Base-by-base conservation (phyloP, 2,113 vertebrate genomes). In the Acanthisitta chloris region DNA sequence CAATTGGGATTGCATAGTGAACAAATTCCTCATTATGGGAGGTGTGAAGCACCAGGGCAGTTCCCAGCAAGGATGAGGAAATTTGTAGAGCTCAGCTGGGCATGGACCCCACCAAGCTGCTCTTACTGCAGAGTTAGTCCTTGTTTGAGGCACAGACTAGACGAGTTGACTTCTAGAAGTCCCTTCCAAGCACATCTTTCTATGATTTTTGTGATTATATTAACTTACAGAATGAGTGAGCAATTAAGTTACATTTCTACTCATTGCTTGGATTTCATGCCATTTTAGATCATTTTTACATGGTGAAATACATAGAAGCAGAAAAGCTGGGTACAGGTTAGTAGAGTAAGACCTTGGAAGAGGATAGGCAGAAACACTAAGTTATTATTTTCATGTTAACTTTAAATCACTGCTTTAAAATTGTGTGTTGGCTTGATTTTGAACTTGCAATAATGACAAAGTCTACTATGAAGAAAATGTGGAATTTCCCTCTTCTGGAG, bases 241-340 rank as follows among this genome's bases (percentile, higher is more conserved):
- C 77, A 94, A 86, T 95, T 95, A 4, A 78, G 83, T 95, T 78
- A 91, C 82, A 93, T 93, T 90, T 95, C 95, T 93, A 71, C 66
- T 92, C 12, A 1, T 81, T 88, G 86, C n/a, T 94, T 24, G 16
- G 83, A 72, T 95, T 82, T 88, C 74, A 82, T 95, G 81, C 36
- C 31, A 38, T 92, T 96, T 89, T 81, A 95, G 77, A 88, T 93
- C 14, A 57, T 62, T 84, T 95, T 94, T 89, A n/a, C 33, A 67
- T 33, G 71, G 73, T 78, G 67, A 95, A 96, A 97, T 94, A 97
- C 1, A 34, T 66, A 57, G 95, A 91, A 92, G 81, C n/a, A 87
- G 92, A 92, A 94, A 97, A 94, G 33, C 84, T 96, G 92, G 43
- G 73, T 88, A 76, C 76, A 93, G 78, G n/a, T 96, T 86, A 94